A percentile compares a stretch with the other conserved stretches of the same genome.
These are phyloP conservation scores for Drosophila leonis DNA, from an alignment of 2,888 invertebrate species.

Conservation along the genomic window DNA sequence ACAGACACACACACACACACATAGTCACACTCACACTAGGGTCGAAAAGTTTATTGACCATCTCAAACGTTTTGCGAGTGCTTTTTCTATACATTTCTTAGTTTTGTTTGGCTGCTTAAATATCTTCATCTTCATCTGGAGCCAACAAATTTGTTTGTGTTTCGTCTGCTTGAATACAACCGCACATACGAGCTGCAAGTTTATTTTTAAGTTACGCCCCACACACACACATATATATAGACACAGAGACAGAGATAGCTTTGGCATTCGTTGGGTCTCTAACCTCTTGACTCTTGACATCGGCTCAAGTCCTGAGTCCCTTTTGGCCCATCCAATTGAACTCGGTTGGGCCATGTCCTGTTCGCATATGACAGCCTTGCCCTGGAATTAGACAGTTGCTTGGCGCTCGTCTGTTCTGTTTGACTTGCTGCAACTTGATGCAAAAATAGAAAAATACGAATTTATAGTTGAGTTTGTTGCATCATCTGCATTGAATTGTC, in stretches of 20 bases:
- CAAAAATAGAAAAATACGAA: slow-evolving; percentile 11
- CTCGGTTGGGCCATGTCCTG: slow-evolving; percentile 22
- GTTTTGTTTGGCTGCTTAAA: slow-evolving; percentile 66
- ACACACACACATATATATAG: neutral
- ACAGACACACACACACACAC: slow-evolving; percentile 5
- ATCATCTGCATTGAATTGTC: slow-evolving; percentile 10
- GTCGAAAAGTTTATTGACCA: slow-evolving; percentile 61
- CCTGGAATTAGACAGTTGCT: slow-evolving; percentile 38
- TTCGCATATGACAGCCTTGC: slow-evolving; percentile 35
- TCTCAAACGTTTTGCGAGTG: slow-evolving; percentile 36
- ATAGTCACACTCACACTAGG: slow-evolving; percentile 22
- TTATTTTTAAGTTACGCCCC: slow-evolving; percentile 64
- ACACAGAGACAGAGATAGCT: neutral
- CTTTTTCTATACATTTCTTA: slow-evolving; percentile 29
- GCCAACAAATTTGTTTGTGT: slow-evolving; percentile 70
- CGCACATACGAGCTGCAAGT: slow-evolving; percentile 56
- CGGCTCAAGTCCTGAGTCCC: slow-evolving; percentile 28
- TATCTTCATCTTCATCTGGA: slow-evolving; percentile 61
- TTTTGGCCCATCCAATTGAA: slow-evolving; percentile 50
- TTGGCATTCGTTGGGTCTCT: slow-evolving; percentile 22
- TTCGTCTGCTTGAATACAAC: slow-evolving; percentile 52
- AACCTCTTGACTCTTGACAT: slow-evolving; percentile 32
- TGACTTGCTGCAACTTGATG: slow-evolving; percentile 24
- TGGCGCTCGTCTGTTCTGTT: slow-evolving; percentile 13
- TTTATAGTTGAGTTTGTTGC: slow-evolving; percentile 4